These are phyloP conservation scores for Zaprionus ornatus DNA, from an alignment of 1,140 invertebrate species.

Conservation along the genomic window DNA sequence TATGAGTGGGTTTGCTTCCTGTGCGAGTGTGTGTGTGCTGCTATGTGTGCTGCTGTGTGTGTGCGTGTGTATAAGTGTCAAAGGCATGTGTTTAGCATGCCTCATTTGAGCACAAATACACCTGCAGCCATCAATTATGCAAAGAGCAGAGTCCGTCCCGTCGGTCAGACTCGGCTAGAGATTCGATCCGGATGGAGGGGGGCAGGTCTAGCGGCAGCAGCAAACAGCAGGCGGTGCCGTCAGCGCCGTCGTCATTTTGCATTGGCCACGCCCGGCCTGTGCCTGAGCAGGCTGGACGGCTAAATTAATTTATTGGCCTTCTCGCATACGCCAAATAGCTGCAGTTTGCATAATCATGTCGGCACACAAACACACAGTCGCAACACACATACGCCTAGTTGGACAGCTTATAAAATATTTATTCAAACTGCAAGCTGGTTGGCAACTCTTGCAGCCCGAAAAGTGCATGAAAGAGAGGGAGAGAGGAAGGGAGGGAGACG, in stretches of 20 bases:
- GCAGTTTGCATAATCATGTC: slow-evolving; percentile 78
- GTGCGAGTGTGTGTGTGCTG: slow-evolving; percentile 11
- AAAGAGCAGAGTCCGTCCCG: slow-evolving; percentile 57
- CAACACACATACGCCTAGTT: slow-evolving; percentile 18
- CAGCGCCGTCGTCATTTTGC: slow-evolving; percentile 35
- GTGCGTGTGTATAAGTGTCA: slow-evolving; percentile 69
- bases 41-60: not conserved
- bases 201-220: not conserved
- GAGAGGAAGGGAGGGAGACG: no score
- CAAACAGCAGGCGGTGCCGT: slow-evolving; percentile 34
- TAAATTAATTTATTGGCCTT: slow-evolving; percentile 81
- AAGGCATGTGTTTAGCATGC: slow-evolving; percentile 81
- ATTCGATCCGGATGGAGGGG: not conserved
- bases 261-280: slow-evolving; percentile 39
- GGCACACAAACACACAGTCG: slow-evolving; percentile 18
- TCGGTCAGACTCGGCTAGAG: not conserved
- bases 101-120: slow-evolving; percentile 81
- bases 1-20: slow-evolving; percentile 33
- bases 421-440: slow-evolving; percentile 69
- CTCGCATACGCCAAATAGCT: slow-evolving; percentile 73
- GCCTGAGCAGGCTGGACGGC: slow-evolving; percentile 12
- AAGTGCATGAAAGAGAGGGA: not conserved
- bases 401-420: slow-evolving; percentile 75
- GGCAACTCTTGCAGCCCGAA: slow-evolving; percentile 54
- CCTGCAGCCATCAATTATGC: slow-evolving; percentile 82